phyloP scores from a whole-genome alignment of 1,140 invertebrate genomes.

The Cherax quadricarinatus region DNA sequence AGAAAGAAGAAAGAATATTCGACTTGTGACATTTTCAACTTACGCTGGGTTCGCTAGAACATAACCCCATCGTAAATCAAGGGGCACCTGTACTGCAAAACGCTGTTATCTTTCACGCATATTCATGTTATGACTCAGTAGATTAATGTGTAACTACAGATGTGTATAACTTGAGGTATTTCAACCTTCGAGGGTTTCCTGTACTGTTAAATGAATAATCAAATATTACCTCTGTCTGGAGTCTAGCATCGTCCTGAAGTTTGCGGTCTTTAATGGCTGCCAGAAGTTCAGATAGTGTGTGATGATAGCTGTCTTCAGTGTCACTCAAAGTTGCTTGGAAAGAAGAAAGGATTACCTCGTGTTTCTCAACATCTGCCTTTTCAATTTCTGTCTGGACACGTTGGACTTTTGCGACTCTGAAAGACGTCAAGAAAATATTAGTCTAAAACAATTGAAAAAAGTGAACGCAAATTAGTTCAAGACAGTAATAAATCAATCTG shows the following conservation, averaged over 20 bases:
- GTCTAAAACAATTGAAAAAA: too few relatives aligned
- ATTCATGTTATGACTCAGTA: too few relatives aligned
- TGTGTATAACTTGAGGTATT: not conserved
- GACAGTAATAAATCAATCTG: too few relatives aligned
- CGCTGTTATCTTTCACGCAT: too few relatives aligned
- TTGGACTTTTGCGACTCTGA: slow-evolving; percentile 71
- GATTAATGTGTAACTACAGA: not conserved
- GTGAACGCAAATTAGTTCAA: too few relatives aligned
- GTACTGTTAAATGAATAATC: not conserved
- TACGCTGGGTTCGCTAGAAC: too few relatives aligned
- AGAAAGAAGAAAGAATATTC: too few relatives aligned
- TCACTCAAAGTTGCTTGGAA: slow-evolving; percentile 61
- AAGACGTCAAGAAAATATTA: not conserved
- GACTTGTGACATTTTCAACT: too few relatives aligned
- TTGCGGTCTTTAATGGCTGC: slow-evolving; percentile 56
- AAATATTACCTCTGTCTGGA: slow-evolving; percentile 25
- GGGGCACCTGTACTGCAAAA: too few relatives aligned
- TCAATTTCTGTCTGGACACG: slow-evolving; percentile 71
- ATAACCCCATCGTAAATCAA: too few relatives aligned
- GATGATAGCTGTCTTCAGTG: slow-evolving; percentile 71
- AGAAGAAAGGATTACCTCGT: slow-evolving; percentile 37
- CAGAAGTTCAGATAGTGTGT: slow-evolving; percentile 60
- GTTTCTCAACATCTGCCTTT: slow-evolving; percentile 65
- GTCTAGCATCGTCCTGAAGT: slow-evolving; percentile 56
- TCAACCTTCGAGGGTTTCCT: not conserved